Evolutionary conservation across 92 coral and sea anemone species (phyloP), one percentile per base, ranked within the genome.

Genomic region (Porites cylindrica): DNA sequence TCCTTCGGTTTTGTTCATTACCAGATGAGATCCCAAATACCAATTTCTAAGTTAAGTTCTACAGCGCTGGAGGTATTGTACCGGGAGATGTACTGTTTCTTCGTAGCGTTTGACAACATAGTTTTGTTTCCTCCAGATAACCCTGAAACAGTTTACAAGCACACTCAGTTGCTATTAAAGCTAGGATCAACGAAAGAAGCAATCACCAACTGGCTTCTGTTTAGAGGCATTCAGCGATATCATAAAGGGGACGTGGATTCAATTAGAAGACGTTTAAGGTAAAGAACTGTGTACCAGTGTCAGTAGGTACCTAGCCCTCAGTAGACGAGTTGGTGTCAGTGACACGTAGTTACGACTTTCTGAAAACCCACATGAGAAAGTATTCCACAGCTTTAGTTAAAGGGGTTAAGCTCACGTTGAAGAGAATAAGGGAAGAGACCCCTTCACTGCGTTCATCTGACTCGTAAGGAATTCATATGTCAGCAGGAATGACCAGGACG

Each of bases 171-270:
- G 17, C 73, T 91, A 20, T 58, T 81, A 10, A 86, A 86, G 11
- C 54, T 87, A 20, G 90, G 88, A 7, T 68, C 80, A 24, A 13
- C 51, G 38, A 81, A 71, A 58, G 88, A 75, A 8, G 93, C 93
- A 1, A 78, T 71, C 14, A 77, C 52, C 72, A 77, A 91, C 74
- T 91, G 93, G 93, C 80, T 87, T 24, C 61, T 69, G 24, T 91
- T 82, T 66, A 51, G 88, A 78, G 88, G 83, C 54, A 32, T 87
- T 26, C 66, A 61, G 61, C 17, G 61, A 17, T 75, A 72, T 64
- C 66, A 80, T 14, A 68, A 50, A 60, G 66, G 65, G 54, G 86
- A 82, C 43, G 58, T 70, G 76, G 69, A 14, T 14, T 19, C 69
- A 51, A 58, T 82, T 11, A 58, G 51, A 64, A 70, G n/a, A 47